Evolutionary conservation across 1,140 invertebrate species (phyloP).

Genomic region (Drosophila quadrilineata): DNA sequence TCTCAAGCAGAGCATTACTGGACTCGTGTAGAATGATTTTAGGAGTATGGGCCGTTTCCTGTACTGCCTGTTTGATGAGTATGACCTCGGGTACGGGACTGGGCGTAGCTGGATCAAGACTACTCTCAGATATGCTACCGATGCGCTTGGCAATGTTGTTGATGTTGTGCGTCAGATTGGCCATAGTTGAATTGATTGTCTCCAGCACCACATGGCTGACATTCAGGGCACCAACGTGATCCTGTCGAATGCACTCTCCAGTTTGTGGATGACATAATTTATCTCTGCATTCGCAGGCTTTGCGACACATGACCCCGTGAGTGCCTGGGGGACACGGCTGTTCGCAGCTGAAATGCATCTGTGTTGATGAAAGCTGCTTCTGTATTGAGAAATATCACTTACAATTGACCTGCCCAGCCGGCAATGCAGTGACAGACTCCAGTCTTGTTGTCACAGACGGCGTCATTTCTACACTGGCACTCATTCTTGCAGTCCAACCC

Average conservation of each 20-base stretch:
- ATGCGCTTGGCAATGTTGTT: conserved; percentile 82
- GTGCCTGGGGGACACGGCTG: conserved; percentile 70
- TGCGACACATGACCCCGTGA: conserved; percentile 75
- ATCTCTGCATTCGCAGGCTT: conserved; percentile 65
- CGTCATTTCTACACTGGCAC: conserved; percentile 67
- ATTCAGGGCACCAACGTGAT: conserved; percentile 39
- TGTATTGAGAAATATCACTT: conserved; percentile 17
- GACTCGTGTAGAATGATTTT: conserved; percentile 78
- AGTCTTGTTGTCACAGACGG: conserved; percentile 73
- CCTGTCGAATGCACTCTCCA: conserved; percentile 48
- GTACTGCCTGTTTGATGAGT: conserved; percentile 62
- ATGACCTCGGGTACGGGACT: conserved; percentile 68
- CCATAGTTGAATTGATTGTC: conserved; percentile 73
- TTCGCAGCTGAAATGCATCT: conserved; percentile 62
- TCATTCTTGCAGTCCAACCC: conserved; percentile 72
- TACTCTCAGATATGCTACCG: conserved; percentile 63
- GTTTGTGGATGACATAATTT: conserved; percentile 73
- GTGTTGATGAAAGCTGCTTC: background rate
- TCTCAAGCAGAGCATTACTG: conserved; percentile 58
- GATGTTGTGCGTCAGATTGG: conserved; percentile 81
- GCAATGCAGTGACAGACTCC: conserved; percentile 71
- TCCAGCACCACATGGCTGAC: conserved; percentile 72
- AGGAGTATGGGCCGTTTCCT: conserved; percentile 52
- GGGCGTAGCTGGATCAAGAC: conserved; percentile 26
- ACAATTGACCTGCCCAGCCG: conserved; percentile 75